A percentile compares a stretch with the other conserved stretches of the same genome.
Conservation (phyloP, 2,888 invertebrate genomes). For the Empis livida region DNA sequence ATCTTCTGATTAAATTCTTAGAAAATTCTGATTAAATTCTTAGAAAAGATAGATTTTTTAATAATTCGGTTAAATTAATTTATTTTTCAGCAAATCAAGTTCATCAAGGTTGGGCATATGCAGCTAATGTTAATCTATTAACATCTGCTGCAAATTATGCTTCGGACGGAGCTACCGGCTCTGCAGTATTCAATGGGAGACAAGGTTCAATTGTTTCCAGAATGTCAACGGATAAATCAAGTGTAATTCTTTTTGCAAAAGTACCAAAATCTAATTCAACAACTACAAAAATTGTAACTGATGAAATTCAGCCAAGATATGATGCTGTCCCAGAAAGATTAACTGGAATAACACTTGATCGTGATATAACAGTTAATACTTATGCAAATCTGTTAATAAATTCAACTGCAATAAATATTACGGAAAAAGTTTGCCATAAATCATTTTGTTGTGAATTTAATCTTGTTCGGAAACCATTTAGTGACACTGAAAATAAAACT, state of each 20-base stretch:
- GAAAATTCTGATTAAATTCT: too few relatives aligned
- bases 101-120: conserved; percentile 48
- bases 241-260: conserved; percentile 21
- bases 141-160: conserved; percentile 48
- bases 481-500: background rate
- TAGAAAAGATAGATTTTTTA: too few relatives aligned
- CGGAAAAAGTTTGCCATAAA: conserved; percentile 18
- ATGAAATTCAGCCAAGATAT: background rate
- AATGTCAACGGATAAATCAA: conserved; percentile 20
- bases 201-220: conserved; percentile 23
- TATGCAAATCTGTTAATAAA: background rate
- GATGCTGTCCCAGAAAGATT: background rate
- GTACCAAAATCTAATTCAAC: conserved; percentile 19
- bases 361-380: background rate
- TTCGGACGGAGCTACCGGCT: conserved; percentile 40
- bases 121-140: conserved; percentile 44
- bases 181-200: conserved; percentile 44
- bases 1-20: too few relatives aligned
- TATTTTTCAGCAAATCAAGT: conserved; percentile 37
- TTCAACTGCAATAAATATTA: too few relatives aligned
- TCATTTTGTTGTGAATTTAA: conserved; percentile 31
- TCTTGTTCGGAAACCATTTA: conserved; percentile 1
- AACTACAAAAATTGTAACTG: too few relatives aligned
- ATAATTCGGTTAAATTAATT: too few relatives aligned
- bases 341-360: background rate